Evolutionary conservation across 2,888 invertebrate genomes (phyloP).

Genomic region (Idaea straminata): DNA sequence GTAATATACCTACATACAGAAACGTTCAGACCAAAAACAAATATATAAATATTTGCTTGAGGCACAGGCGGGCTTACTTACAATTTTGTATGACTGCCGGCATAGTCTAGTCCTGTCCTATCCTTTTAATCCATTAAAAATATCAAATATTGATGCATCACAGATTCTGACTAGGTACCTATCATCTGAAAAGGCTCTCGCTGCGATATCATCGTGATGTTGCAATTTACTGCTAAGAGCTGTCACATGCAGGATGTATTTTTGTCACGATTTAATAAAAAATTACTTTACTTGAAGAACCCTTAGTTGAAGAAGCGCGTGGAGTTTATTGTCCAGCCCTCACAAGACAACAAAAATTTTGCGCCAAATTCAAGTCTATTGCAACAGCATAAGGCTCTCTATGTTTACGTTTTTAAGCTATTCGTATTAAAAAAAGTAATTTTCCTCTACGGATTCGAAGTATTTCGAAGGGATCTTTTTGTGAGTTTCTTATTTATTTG

Average conservation of each 20-base stretch:
- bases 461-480: not conserved
- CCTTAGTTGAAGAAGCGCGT: constrained; percentile 42
- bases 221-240: constrained; percentile 32
- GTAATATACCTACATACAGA: too few relatives aligned
- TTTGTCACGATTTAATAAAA: constrained; percentile 55
- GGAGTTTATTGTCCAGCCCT: constrained; percentile 49
- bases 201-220: constrained; percentile 26
- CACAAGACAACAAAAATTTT: constrained; percentile 17
- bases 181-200: not conserved
- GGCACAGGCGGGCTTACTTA: too few relatives aligned
- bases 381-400: not conserved
- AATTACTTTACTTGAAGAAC: constrained; percentile 43
- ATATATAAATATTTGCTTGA: too few relatives aligned
- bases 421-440: constrained; percentile 32
- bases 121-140: not conserved
- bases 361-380: not conserved
- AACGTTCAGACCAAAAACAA: too few relatives aligned
- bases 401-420: constrained; percentile 5
- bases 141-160: not conserved
- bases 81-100: not conserved
- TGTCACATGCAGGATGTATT: constrained; percentile 46
- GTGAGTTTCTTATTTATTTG: constrained; percentile 12
- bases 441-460: constrained; percentile 18
- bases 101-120: not conserved
- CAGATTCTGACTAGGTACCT: not conserved